Evolutionary conservation across 2,797 vertebrate genomes (phyloP).

Genomic region (Gymnodraco acuticeps): DNA sequence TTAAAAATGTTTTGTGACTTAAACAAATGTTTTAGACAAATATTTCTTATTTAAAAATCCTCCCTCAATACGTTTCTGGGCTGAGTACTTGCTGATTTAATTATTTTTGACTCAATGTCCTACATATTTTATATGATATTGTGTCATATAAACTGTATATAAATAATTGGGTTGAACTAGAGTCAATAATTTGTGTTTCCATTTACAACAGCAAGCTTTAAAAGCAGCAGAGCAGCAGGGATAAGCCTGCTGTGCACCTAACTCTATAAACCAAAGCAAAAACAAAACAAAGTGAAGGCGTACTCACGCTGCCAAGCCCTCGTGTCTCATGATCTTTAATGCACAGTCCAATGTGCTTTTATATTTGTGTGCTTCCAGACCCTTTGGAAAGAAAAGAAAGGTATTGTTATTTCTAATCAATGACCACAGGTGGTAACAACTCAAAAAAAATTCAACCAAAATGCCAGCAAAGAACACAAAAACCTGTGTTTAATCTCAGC

Average conservation of each 20-base stretch:
- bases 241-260: neutral
- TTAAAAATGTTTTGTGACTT: neutral
- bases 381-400: slow-evolving; percentile 73
- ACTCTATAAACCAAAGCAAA: neutral
- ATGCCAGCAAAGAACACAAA: neutral
- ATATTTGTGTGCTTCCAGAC: slow-evolving; percentile 95
- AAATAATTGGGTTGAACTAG: neutral
- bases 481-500: neutral
- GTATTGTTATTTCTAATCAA: neutral
- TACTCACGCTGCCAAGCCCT: slow-evolving; percentile 92
- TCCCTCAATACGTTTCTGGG: too few species aligned
- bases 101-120: neutral
- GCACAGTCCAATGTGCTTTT: slow-evolving; percentile 93
- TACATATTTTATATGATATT: too few species aligned
- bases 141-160: too few species aligned
- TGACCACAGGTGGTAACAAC: neutral
- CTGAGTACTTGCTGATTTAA: neutral
- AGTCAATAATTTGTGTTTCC: neutral
- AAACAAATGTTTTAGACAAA: neutral
- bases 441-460: neutral
- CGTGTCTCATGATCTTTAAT: slow-evolving; percentile 91
- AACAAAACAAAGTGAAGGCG: neutral
- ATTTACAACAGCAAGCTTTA: neutral
- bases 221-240: neutral
- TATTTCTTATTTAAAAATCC: neutral